phyloP scores from a whole-genome alignment of 30 jellyfish, hydroid and myxozoan genomes.

The Chironex yamaguchii region DNA sequence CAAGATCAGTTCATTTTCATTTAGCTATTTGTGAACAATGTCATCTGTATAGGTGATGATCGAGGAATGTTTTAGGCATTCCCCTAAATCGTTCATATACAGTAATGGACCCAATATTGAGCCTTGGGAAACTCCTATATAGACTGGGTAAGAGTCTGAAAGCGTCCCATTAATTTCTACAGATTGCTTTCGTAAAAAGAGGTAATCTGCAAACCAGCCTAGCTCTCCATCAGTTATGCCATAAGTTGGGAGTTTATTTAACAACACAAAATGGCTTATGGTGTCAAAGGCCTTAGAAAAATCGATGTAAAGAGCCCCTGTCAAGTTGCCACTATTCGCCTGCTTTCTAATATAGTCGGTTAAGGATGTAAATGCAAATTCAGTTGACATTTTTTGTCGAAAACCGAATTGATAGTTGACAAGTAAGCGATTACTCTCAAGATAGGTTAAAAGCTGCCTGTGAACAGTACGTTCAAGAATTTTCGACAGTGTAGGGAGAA shows the following conservation, averaged over 20 bases:
- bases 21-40: not conserved
- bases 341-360: constrained; percentile 50
- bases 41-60: constrained; percentile 53
- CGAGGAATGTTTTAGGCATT: not conserved
- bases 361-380: constrained; percentile 28
- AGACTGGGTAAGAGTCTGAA: constrained; percentile 20
- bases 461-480: constrained; percentile 58
- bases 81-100: constrained; percentile 13
- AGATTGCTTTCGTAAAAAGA: constrained; percentile 52
- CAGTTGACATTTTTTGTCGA: constrained; percentile 42
- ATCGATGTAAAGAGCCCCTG: constrained; percentile 64
- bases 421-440: constrained; percentile 41
- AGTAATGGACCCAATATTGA: constrained; percentile 56
- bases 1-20: constrained; percentile 5
- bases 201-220: constrained; percentile 40
- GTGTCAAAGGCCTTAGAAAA: constrained; percentile 45
- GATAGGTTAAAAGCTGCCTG: constrained; percentile 54
- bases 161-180: constrained; percentile 32
- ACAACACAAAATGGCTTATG: constrained; percentile 38
- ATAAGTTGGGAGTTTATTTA: constrained; percentile 43
- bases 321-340: constrained; percentile 52
- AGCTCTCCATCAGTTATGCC: constrained; percentile 35
- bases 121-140: constrained; percentile 48
- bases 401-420: constrained; percentile 34
- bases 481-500: constrained; percentile 57